A percentile compares a stretch with the other conserved stretches of the same genome.
phyloP scores from a whole-genome alignment of 2,113 vertebrate species.

The Riparia riparia region DNA sequence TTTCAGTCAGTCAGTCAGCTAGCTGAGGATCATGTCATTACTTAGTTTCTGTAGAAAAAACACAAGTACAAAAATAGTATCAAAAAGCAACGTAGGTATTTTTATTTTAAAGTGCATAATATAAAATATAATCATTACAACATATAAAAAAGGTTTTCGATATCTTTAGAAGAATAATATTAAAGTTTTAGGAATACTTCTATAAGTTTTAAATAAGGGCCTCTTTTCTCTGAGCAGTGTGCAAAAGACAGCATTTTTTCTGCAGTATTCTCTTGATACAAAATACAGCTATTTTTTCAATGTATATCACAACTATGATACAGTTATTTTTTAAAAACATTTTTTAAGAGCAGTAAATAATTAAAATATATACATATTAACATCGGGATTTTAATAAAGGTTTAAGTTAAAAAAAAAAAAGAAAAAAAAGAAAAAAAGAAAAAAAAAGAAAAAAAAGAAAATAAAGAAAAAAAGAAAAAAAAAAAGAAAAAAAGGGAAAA shows the following conservation, averaged over 20 bases:
- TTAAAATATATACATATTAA: not conserved
- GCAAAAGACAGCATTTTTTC: not conserved
- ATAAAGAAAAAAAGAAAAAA: too few relatives aligned
- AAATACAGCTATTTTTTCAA: not conserved
- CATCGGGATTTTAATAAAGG: not conserved
- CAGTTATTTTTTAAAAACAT: not conserved
- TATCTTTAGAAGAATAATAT: not conserved
- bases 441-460: too few relatives aligned
- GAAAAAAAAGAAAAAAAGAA: too few relatives aligned
- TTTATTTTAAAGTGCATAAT: constrained; percentile 26
- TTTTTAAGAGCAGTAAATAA: not conserved
- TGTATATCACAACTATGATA: not conserved
- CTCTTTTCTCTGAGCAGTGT: not conserved
- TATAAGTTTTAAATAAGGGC: not conserved
- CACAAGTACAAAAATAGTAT: constrained; percentile 79
- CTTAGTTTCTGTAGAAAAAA: constrained; percentile 85
- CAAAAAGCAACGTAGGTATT: constrained; percentile 52
- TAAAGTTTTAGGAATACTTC: not conserved
- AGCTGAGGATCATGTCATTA: constrained; percentile 81
- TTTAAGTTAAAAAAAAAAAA: too few relatives aligned
- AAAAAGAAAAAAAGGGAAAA: too few relatives aligned
- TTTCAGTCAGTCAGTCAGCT: constrained; percentile 79
- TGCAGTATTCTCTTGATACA: not conserved
- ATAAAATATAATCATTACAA: not conserved
- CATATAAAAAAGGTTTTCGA: not conserved